These are phyloP conservation scores for Percopsis omiscomaycus DNA, from an alignment of 2,797 vertebrate species.

Conservation along the genomic window DNA sequence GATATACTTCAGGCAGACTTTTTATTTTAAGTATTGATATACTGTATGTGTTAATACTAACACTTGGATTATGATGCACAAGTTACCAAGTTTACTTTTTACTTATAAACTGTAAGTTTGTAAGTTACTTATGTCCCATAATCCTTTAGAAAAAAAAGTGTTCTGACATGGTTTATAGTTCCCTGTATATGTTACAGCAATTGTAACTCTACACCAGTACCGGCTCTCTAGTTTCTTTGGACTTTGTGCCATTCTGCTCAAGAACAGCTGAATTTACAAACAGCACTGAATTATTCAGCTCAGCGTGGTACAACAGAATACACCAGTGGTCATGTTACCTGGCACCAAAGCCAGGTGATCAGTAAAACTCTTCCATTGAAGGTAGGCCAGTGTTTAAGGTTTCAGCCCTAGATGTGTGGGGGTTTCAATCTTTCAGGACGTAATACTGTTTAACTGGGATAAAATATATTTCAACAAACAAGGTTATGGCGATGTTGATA, in stretches of 20 bases:
- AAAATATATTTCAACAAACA: not conserved
- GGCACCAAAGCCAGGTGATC: constrained; percentile 36
- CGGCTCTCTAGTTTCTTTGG: constrained; percentile 55
- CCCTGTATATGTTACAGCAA: constrained; percentile 9
- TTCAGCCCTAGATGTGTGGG: constrained; percentile 11
- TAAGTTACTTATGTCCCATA: not conserved
- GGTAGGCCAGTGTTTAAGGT: constrained; percentile 16
- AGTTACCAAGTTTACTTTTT: too few species aligned
- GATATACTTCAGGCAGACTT: too few species aligned
- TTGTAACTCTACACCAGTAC: constrained; percentile 51
- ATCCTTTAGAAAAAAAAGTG: constrained; percentile 18
- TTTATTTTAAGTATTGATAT: too few species aligned
- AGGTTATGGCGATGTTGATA: too few species aligned
- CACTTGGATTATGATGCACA: too few species aligned
- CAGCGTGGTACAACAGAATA: constrained; percentile 29
- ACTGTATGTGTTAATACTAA: too few species aligned
- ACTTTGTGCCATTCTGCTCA: constrained; percentile 38
- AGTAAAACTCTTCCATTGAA: constrained; percentile 13
- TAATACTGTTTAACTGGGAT: not conserved
- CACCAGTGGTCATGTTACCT: constrained; percentile 57
- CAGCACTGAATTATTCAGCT: constrained; percentile 72
- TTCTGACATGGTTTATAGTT: constrained; percentile 12
- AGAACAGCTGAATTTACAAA: constrained; percentile 67
- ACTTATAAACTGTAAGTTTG: too few species aligned
- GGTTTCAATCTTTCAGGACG: constrained; percentile 4